Conservation (phyloP, 2,797 vertebrate genomes). For the Austrolebias charrua region DNA sequence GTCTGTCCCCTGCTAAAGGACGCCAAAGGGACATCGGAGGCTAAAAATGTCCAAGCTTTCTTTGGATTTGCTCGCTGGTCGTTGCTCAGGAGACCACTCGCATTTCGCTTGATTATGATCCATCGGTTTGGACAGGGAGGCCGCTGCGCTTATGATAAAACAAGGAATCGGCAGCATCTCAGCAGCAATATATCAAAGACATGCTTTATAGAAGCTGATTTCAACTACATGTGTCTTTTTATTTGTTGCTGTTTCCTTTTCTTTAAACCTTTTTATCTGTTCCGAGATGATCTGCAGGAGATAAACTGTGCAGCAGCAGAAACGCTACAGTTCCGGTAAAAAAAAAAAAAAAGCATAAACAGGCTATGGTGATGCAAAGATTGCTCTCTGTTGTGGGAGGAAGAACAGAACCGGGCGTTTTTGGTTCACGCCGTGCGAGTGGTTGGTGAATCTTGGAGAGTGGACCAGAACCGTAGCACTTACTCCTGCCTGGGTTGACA, state of each 20-base stretch:
- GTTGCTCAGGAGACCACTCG: constrained; percentile 57
- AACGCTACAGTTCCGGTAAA: constrained; percentile 13
- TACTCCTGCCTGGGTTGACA: constrained; percentile 30
- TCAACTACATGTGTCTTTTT: background rate
- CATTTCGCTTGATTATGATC: constrained; percentile 38
- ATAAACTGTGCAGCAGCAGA: constrained; percentile 6
- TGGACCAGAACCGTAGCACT: constrained; percentile 64
- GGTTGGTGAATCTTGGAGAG: constrained; percentile 56
- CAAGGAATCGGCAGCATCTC: constrained; percentile 25
- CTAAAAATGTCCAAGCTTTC: constrained; percentile 45
- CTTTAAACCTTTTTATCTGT: background rate
- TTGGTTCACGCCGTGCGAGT: constrained; percentile 62
- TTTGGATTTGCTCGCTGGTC: constrained; percentile 25
- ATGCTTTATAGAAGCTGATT: constrained; percentile 18
- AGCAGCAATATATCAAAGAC: constrained; percentile 20
- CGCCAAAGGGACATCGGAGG: constrained; percentile 46
- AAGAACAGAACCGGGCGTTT: constrained; percentile 55
- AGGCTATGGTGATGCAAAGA: constrained; percentile 41
- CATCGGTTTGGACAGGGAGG: constrained; percentile 13
- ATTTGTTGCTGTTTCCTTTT: background rate
- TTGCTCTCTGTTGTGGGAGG: constrained; percentile 35
- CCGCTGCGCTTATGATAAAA: constrained; percentile 11
- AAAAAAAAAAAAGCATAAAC: constrained; percentile 40
- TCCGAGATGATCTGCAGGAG: constrained; percentile 1
- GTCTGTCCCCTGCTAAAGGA: constrained; percentile 43